Percentiles rank a stretch among this genome's conserved stretches.
phyloP scores from a whole-genome alignment of 2,888 invertebrate species.

The Brachypterus glaber region DNA sequence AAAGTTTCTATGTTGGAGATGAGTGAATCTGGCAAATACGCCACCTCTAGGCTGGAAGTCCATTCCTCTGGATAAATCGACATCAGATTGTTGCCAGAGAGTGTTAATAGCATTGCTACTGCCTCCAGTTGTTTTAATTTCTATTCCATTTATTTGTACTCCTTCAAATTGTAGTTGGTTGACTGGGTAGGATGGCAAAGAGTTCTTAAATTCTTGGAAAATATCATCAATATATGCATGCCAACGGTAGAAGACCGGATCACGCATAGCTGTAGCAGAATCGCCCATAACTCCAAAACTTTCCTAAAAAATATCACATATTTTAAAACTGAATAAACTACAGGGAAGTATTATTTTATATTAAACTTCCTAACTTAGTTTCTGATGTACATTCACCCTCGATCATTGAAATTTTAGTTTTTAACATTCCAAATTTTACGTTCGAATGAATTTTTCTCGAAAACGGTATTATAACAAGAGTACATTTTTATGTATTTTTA shows the following conservation, averaged over 20 bases:
- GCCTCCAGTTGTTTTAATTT: conserved; percentile 40
- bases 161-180: conserved; percentile 42
- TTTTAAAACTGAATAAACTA: too few species aligned
- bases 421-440: too few species aligned
- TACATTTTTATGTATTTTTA: too few species aligned
- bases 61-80: conserved; percentile 69
- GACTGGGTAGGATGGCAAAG: conserved; percentile 54
- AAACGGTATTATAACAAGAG: conserved; percentile 2
- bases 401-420: too few species aligned
- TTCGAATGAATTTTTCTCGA: too few species aligned
- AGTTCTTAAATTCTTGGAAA: conserved; percentile 65
- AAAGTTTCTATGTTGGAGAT: conserved; percentile 67
- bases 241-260: conserved; percentile 80
- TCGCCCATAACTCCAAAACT: conserved; percentile 78
- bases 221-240: conserved; percentile 71
- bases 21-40: conserved; percentile 62
- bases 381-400: too few species aligned
- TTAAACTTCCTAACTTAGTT: too few species aligned
- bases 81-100: conserved; percentile 70
- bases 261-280: conserved; percentile 75
- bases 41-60: conserved; percentile 72
- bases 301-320: too few species aligned
- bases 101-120: conserved; percentile 52
- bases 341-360: too few species aligned
- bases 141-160: not conserved